Evolutionary conservation across 64 coral and sea anemone genomes (phyloP), one percentile per base, ranked within the genome.

Genomic region (Acropora tenuis): DNA sequence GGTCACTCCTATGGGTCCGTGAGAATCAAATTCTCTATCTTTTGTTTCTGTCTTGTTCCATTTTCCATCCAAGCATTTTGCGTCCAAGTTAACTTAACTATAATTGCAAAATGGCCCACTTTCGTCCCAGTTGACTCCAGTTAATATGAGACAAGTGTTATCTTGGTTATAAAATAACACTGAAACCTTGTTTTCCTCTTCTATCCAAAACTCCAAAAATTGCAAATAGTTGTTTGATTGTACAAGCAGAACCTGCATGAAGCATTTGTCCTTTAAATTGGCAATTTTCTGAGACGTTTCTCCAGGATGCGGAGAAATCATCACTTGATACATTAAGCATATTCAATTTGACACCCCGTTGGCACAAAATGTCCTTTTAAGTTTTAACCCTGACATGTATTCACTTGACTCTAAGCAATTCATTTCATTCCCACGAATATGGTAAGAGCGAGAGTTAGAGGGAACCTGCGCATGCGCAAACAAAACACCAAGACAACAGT

Each of bases 171-270:
- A 85, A 85, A 85, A 85, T 65, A 69, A 85, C 82, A 85, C 82
- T 85, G 66, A 85, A 85, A 20, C 82, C 82, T 85, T 85, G 82
- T 46, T 85, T 85, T n/a, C 82, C 82, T 72, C 65, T 85, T 9
- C 82, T 85, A 9, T 71, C 82, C 8, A 65, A 85, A 71, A 65
- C 82, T 49, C 82, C 65, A 72, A 85, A 85, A 49, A 85, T 85
- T 41, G 82, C 63, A 48, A 85, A 85, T 71, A 85, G 50, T 44
- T 85, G 61, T 85, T 85, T 85, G 44, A 85, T 69, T 46, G 82
- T 85, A 47, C 82, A 85, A 0, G n/a, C 12, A 71, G 82, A 71
- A 48, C 82, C 65, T 85, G 67, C 61, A 47, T 72, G 66, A 9
- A 85, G 65, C 82, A 85, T 85, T 49, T 85, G 82, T 48, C 82